Evolutionary conservation across 2,113 vertebrate genomes (phyloP).

Genomic region (Ammodytes dubius): DNA sequence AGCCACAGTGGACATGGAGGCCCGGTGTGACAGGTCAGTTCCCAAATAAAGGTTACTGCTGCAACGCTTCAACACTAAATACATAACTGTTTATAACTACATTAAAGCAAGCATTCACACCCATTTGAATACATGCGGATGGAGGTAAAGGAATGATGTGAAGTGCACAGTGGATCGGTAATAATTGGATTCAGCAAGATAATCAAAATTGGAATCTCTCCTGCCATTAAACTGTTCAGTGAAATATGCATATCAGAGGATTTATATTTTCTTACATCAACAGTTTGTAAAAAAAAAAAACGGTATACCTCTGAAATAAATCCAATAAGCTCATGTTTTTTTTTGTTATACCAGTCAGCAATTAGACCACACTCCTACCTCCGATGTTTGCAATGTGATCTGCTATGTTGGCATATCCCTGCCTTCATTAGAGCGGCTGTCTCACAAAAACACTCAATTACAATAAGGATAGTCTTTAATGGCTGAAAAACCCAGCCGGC

Average conservation of each 20-base stretch:
- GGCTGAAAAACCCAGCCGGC: conserved; percentile 43
- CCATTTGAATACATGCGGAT: neutral
- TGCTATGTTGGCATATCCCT: conserved; percentile 43
- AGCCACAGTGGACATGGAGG: conserved; percentile 50
- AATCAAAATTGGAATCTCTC: conserved; percentile 57
- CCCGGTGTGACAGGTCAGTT: conserved; percentile 64
- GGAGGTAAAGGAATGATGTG: conserved; percentile 20
- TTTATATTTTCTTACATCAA: conserved; percentile 42
- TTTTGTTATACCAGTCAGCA: conserved; percentile 40
- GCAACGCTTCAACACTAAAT: conserved; percentile 37
- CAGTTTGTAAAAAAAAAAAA: conserved; percentile 31
- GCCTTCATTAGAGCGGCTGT: conserved; percentile 62
- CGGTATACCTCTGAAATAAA: conserved; percentile 41
- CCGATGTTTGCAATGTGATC: conserved; percentile 54
- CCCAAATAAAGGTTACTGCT: conserved; percentile 43
- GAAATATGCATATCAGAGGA: conserved; percentile 60
- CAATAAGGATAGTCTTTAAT: conserved; percentile 52
- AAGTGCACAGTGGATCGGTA: conserved; percentile 18
- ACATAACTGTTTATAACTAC: conserved; percentile 2
- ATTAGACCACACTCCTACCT: conserved; percentile 53
- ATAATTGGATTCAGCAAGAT: conserved; percentile 48
- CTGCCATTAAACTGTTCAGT: conserved; percentile 46
- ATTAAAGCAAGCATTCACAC: neutral
- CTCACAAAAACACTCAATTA: conserved; percentile 67
- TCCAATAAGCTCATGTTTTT: conserved; percentile 26